Evolutionary conservation across 2,888 invertebrate species (phyloP).

Genomic region (Scelioninae gen. 2): DNA sequence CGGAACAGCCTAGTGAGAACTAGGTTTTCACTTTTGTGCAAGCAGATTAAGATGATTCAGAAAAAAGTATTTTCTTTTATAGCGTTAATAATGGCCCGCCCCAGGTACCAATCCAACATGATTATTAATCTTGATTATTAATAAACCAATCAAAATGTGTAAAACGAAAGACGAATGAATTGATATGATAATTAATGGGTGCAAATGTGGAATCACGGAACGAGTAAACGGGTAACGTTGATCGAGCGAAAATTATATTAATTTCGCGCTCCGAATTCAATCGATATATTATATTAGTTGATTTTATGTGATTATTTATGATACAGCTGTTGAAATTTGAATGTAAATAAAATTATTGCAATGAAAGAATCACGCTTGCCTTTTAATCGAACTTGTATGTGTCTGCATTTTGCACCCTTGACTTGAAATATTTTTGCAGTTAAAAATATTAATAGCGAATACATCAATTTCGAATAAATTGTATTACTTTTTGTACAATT

Average conservation of each 20-base stretch:
- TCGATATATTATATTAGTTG: slow-evolving; percentile 25
- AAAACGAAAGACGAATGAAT: slow-evolving; percentile 14
- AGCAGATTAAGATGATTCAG: neutral
- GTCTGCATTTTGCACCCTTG: slow-evolving; percentile 51
- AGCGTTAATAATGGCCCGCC: slow-evolving; percentile 5
- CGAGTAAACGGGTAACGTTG: neutral
- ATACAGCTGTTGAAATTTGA: slow-evolving; percentile 49
- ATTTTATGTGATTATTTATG: slow-evolving; percentile 38
- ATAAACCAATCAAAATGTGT: slow-evolving; percentile 70
- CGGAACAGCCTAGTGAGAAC: neutral
- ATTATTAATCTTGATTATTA: slow-evolving; percentile 64
- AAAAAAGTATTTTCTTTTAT: slow-evolving; percentile 6
- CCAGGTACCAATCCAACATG: slow-evolving; percentile 3
- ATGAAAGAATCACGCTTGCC: slow-evolving; percentile 41
- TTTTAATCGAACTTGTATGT: slow-evolving; percentile 23
- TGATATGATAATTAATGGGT: slow-evolving; percentile 32
- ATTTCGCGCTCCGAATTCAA: slow-evolving; percentile 35
- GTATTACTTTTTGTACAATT: no score
- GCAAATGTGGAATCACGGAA: slow-evolving; percentile 36
- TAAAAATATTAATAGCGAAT: slow-evolving; percentile 6
- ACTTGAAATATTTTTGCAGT: slow-evolving; percentile 39
- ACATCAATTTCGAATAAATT: no score
- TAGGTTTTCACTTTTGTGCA: slow-evolving; percentile 3
- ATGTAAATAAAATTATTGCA: slow-evolving; percentile 54
- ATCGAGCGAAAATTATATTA: slow-evolving; percentile 48